Base-by-base conservation (phyloP, 2,797 vertebrate species). In the Eremophila alpestris region DNA sequence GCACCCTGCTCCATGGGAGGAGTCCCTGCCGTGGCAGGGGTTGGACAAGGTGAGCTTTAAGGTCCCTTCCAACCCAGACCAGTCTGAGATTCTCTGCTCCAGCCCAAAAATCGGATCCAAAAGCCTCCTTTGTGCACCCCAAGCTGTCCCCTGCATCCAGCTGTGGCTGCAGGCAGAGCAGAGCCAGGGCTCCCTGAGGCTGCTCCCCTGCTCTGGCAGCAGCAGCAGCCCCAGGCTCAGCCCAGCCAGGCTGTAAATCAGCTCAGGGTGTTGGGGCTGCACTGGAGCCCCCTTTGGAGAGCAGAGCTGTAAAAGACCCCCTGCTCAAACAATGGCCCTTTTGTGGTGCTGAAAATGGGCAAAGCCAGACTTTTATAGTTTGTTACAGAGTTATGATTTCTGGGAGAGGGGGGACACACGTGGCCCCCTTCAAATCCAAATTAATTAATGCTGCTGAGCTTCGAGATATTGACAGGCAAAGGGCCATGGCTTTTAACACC, bases 361-460 rank as follows among this genome's bases (percentile, higher is more conserved):
- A 59, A 40, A 16, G 20, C 5, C 29, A 52, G n/a, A 34, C 16
- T 36, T 23, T 20, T 1, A 56, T 6, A 29, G 46, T 7, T 38
- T 29, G 4, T 43, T 34, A 24, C 2, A 41, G 64, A 65, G 29
- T 26, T 30, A 17, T 0, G 3, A 17, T 11, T 63, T 36, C 41
- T n/a, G 4, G 6, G 21, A 59, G 54, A 74, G 38, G 0, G 3
- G 21, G 40, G 69, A 52, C 32, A 60, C 19, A 16, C 0, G 0
- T 7, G 29, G 43, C 48, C 49, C 26, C 3, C 38, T 60, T 65
- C 7, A 75, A 77, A 84, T 14, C 30, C 59, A 36, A 36, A 36
- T 36, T 59, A 36, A 36, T 36, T 59, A 65, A 51, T 8, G 18
- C 23, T 86, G 40, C n/a, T 16, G 23, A 79, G 34, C 48, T 74